Evolutionary conservation across 2,797 vertebrate species (phyloP), one percentile per base, ranked within the genome.

Genomic region (Neomorphus geoffroyi): DNA sequence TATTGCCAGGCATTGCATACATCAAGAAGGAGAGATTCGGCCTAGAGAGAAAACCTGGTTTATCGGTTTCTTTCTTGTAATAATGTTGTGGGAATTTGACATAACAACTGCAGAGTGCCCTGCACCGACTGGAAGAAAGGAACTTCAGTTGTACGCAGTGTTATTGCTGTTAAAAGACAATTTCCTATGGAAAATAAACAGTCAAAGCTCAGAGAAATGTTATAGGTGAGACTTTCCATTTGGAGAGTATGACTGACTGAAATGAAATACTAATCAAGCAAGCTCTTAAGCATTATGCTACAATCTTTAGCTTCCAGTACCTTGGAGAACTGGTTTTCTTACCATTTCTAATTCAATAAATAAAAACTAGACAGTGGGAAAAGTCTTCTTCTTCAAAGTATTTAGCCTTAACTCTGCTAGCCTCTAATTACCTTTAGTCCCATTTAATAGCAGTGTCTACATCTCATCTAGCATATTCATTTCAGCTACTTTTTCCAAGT

Each of bases 201-300:
- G 5, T 18, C 65, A 56, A 56, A 79, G 26, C 26, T 87, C 33
- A 60, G 56, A 71, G 19, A 53, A 92, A 54, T 61, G 71, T 66
- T 78, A 46, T 11, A 89, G 71, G 45, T 81, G 80, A 84, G 78
- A 73, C 23, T 35, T 93, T 82, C 84, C 28, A 28, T 92, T 88
- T 88, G 46, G n/a, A 78, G 19, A 75, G 22, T 48, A 62, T 62
- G 54, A 60, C 26, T 79, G 64, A 64, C 50, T 58, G 56, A 83
- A 70, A 79, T 66, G 22, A 92, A 91, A 92, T 78, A 69, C 64
- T 53, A 77, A 92, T 80, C 64, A 94, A 87, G 69, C 16, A 72
- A 72, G 21, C 30, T 93, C 81, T 86, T 71, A 93, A 80, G 77
- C 28, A 87, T 45, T 28, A 30, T 51, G 13, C 32, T 72, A 24